Base-by-base conservation (phyloP, 2,888 invertebrate genomes). In the Eilema griseolum region DNA sequence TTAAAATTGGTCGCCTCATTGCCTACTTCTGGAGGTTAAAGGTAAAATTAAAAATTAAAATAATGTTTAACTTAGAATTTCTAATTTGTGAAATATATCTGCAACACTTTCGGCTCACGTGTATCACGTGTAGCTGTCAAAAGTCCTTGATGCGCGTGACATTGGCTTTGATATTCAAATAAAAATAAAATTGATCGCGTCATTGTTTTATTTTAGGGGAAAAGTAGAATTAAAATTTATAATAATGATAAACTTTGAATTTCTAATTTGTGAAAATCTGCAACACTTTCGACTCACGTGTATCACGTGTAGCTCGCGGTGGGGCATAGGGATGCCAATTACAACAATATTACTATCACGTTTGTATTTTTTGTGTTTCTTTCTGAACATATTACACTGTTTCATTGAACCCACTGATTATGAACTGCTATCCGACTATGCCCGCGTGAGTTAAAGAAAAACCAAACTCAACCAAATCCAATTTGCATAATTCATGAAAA, bases 211-310 rank as follows among this genome's bases (percentile, higher is more conserved):
- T 59, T 62, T 59, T 69, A 26, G 61, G 57, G 70, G 16, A 61
- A 60, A 77, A 77, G 68, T 46, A 69, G 74, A 76, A 74, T 77
- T 70, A 73, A 63, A 79, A 83, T 77, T 74, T 82, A 24, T 66
- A 78, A 81, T 77, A 37, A 26, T n/a, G 26, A 14, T 61, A 28
- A 46, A 71, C 59, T 82, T 80, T 66, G 72, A 82, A 82, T 75
- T 77, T 79, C 62, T 69, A 59, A 74, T 76, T 20, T 63, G 46
- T 46, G 26, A 66, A 73, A 75, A 72, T 66, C 24, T 23, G 41
- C 64, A 71, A 70, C 64, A 83, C 81, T 79, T 85, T 81, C 76
- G n/a, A 69, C 73, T 83, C 85, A 86, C 86, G 82, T 86, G 81
- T 75, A 66, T 78, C 83, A 86, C 85, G 85, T 83, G 79, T 67